Evolutionary conservation across 2,113 vertebrate genomes (phyloP).

Genomic region (Dicaeum eximium): DNA sequence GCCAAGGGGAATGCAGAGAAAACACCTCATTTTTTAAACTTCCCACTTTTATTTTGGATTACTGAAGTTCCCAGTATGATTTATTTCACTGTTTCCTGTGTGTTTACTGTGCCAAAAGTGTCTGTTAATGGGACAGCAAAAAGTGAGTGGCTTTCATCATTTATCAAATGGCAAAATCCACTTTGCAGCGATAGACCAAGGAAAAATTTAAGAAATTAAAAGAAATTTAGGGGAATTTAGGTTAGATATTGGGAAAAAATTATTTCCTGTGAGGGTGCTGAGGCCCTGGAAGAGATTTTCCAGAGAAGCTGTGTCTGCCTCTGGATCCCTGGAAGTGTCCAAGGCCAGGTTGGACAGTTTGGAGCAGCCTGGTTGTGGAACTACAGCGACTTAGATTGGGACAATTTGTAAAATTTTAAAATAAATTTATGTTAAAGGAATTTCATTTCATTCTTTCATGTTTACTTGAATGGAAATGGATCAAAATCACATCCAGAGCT

Average conservation of each 20-base stretch:
- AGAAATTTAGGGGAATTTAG: not conserved
- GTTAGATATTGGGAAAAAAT: not conserved
- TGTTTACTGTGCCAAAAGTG: not conserved
- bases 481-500: not conserved
- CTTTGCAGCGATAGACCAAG: not conserved
- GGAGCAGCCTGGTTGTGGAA: not conserved
- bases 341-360: rapidly evolving
- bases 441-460: not conserved
- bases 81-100: not conserved
- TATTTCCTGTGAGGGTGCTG: rapidly evolving
- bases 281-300: not conserved
- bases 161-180: not conserved
- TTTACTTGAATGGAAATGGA: not conserved
- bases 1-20: not conserved
- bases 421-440: not conserved
- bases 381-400: not conserved
- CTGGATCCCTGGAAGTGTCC: not conserved
- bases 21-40: not conserved
- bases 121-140: not conserved
- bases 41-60: not conserved
- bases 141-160: not conserved
- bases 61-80: not conserved
- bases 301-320: not conserved
- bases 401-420: not conserved
- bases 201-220: not conserved